Evolutionary conservation across 2,797 vertebrate genomes (phyloP).

Genomic region (Sciurus vulgaris): DNA sequence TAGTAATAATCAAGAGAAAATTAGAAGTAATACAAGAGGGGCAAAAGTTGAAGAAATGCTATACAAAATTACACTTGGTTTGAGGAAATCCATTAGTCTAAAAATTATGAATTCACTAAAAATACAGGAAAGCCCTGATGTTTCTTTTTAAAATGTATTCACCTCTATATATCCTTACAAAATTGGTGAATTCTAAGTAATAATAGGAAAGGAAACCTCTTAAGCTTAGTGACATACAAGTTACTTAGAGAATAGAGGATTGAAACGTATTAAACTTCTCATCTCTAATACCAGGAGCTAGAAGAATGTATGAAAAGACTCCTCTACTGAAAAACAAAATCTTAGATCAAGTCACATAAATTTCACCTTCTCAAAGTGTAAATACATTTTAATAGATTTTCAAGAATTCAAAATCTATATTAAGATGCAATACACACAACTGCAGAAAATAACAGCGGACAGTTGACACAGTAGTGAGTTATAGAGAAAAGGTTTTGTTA

Average conservation of each 20-base stretch:
- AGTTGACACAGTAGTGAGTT: not conserved
- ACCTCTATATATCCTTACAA: not conserved
- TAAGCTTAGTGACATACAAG: constrained; percentile 7
- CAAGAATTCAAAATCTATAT: not conserved
- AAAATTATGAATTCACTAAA: not conserved
- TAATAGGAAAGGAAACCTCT: constrained; percentile 23
- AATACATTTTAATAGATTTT: not conserved
- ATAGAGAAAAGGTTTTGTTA: not conserved
- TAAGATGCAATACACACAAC: not conserved
- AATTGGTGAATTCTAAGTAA: constrained; percentile 49
- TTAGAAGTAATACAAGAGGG: not conserved
- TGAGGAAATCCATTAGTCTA: not conserved
- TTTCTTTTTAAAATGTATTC: not conserved
- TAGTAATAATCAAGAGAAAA: not conserved
- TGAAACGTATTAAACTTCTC: constrained; percentile 2
- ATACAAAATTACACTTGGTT: not conserved
- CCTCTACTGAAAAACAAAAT: not conserved
- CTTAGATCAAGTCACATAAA: constrained; percentile 12
- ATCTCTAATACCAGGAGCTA: constrained; percentile 4
- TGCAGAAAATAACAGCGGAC: not conserved
- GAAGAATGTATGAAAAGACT: not conserved
- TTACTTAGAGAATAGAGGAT: constrained; percentile 27
- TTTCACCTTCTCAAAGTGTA: constrained; percentile 6
- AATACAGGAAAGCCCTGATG: not conserved
- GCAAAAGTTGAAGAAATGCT: not conserved